Base-by-base conservation (phyloP, 2,797 vertebrate species). In the Leuciscus waleckii region DNA sequence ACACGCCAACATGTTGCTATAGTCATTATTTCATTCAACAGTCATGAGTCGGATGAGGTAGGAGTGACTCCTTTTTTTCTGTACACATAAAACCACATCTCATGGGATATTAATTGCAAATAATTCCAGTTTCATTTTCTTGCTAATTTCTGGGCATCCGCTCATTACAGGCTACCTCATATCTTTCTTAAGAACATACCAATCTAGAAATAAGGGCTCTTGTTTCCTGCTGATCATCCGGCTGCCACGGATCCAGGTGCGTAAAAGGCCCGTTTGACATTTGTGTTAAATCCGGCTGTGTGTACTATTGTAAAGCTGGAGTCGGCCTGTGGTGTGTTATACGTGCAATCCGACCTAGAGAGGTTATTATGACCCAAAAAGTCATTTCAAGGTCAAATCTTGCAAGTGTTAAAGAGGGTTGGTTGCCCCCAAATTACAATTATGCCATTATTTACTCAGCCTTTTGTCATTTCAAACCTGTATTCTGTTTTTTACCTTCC, bases 201-300 rank as follows among this genome's bases (percentile, higher is more conserved):
- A 78, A 89, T 61, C 61, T 79, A 75, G 54, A 82, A 85, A 56
- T 68, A 56, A 65, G 26, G 61, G 29, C 26, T 43, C 37, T 54
- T 9, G 32, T 41, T 67, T 78, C 43, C 29, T 61, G n/a, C 54
- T 80, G 43, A 37, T 56, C 67, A 77, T 68, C 46, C 21, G 32
- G 54, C 41, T 78, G 77, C 61, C 16, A 11, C 2, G 8, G 43
- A 58, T 43, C 78, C 82, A 86, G 43, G 29, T 69, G 79, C 65
- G 83, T 83, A 76, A 87, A 86, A 83, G 43, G 71, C 49, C 46
- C 76, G 43, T 84, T 79, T 77, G 86, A 86, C 63, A 89, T 89
- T 82, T 56, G 86, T 70, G 83, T 89, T 90, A 89, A 89, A 91
- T 85, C 83, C 8, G 14, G 14, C 76, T 78, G 76, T 49, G 49